A percentile compares a stretch with the other conserved stretches of the same genome.
Conservation (phyloP, 2,888 invertebrate species). For the Eledone cirrhosa region DNA sequence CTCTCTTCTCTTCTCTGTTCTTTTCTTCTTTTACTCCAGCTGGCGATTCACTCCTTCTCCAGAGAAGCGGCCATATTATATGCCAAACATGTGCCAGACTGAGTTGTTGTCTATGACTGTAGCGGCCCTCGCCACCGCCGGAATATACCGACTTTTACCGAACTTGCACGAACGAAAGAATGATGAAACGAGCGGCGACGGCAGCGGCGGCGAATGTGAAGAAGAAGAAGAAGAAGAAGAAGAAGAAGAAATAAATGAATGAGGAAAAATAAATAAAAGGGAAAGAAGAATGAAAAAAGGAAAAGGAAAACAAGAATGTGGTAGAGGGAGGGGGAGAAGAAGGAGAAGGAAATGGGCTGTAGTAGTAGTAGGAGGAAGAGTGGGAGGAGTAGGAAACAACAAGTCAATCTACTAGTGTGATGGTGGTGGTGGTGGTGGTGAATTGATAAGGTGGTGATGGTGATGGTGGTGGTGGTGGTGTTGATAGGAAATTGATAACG, state of each 20-base stretch:
- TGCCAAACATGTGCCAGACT: conserved; percentile 28
- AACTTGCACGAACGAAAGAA: not conserved
- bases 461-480: not conserved
- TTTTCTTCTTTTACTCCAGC: no score
- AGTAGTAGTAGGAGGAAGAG: not conserved
- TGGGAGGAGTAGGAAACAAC: not conserved
- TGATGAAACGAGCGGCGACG: not conserved
- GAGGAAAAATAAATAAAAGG: not conserved
- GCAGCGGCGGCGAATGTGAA: not conserved
- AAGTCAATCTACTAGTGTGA: not conserved
- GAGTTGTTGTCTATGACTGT: not conserved
- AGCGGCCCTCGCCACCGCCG: not conserved
- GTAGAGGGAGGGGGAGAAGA: not conserved
- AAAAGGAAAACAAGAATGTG: not conserved
- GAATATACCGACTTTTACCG: not conserved
- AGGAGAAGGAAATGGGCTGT: not conserved
- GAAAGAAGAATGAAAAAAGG: not conserved
- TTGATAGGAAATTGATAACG: not conserved
- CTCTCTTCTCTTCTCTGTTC: no score
- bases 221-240: not conserved
- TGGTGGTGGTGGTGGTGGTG: not conserved
- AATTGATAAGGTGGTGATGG: not conserved
- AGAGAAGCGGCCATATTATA: conserved; percentile 25
- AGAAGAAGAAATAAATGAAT: not conserved
- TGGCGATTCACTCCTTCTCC: not conserved